Percentiles rank a stretch among this genome's conserved stretches.
Conservation (phyloP, 2,797 vertebrate genomes). For the Borostomias antarcticus region DNA sequence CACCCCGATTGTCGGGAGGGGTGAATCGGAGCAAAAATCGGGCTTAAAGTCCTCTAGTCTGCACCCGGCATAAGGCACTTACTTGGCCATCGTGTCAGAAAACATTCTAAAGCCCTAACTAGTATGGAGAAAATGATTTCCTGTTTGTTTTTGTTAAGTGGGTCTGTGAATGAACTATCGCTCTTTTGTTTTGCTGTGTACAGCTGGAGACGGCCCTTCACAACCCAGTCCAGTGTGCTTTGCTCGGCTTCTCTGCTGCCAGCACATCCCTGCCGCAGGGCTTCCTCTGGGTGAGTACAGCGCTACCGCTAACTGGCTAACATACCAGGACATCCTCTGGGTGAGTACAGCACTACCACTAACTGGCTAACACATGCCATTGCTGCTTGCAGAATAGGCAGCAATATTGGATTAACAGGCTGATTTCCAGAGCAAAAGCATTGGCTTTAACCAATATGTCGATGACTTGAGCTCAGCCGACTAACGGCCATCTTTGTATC, state of each 20-base stretch:
- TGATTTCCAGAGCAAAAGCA: neutral
- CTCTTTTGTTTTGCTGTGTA: conserved; percentile 20
- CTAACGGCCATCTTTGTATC: neutral
- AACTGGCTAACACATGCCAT: neutral
- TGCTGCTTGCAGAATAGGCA: too few species aligned
- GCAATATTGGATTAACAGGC: neutral
- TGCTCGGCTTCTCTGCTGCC: conserved; percentile 85
- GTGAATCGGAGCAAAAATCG: too few species aligned
- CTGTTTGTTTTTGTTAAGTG: too few species aligned
- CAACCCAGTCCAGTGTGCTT: conserved; percentile 83
- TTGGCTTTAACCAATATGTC: neutral
- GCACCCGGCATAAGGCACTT: too few species aligned
- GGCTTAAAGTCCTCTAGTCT: too few species aligned
- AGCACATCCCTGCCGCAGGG: conserved; percentile 88
- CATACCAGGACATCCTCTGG: conserved; percentile 84
- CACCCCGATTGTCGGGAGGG: too few species aligned
- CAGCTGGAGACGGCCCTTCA: conserved; percentile 83
- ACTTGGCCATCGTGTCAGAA: too few species aligned
- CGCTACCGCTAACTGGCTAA: neutral
- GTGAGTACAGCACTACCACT: conserved; percentile 72
- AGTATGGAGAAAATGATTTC: too few species aligned
- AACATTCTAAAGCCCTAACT: too few species aligned
- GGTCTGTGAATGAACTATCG: neutral
- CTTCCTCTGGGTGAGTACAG: conserved; percentile 88
- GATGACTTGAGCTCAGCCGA: too few species aligned